A percentile compares a stretch with the other conserved stretches of the same genome.
These are phyloP conservation scores for Ia io DNA, from an alignment of 2,113 vertebrate species.

Conservation along the genomic window DNA sequence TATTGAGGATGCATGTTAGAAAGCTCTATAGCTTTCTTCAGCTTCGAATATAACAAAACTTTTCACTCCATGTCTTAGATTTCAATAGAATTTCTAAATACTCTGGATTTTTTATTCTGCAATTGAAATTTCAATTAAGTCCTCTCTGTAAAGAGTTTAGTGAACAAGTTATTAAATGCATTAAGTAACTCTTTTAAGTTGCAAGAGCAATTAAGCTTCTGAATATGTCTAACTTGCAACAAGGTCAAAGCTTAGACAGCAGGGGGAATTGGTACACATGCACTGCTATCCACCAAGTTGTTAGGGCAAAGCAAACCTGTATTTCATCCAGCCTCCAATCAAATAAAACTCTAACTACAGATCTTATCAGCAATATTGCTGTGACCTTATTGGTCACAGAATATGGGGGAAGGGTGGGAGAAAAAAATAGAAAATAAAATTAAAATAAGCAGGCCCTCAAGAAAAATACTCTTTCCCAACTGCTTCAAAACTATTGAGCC, in stretches of 20 bases:
- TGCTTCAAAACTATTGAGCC: not conserved
- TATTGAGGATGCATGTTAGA: not conserved
- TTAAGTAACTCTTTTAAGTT: slow-evolving; percentile 34
- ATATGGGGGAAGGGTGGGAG: not conserved
- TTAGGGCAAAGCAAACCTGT: slow-evolving; percentile 32
- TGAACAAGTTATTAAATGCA: slow-evolving; percentile 5
- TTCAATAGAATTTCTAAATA: not conserved
- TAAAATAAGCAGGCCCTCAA: not conserved
- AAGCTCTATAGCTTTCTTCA: slow-evolving; percentile 11
- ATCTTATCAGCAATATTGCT: not conserved
- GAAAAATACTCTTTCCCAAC: not conserved
- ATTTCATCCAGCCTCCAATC: not conserved
- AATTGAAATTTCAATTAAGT: slow-evolving; percentile 37
- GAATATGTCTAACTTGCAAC: not conserved
- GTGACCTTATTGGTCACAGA: slow-evolving; percentile 7
- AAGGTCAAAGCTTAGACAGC: slow-evolving; percentile 8
- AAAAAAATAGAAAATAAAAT: slow-evolving; percentile 35
- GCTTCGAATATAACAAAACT: not conserved
- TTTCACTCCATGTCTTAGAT: not conserved
- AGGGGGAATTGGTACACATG: not conserved
- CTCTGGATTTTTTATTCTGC: not conserved
- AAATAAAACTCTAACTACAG: not conserved
- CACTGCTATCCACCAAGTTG: not conserved
- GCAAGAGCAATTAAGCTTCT: not conserved
- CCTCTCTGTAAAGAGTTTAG: slow-evolving; percentile 17